These are phyloP conservation scores for Darevskia nairensis DNA, from an alignment of 2,797 vertebrate species.

Conservation along the genomic window DNA sequence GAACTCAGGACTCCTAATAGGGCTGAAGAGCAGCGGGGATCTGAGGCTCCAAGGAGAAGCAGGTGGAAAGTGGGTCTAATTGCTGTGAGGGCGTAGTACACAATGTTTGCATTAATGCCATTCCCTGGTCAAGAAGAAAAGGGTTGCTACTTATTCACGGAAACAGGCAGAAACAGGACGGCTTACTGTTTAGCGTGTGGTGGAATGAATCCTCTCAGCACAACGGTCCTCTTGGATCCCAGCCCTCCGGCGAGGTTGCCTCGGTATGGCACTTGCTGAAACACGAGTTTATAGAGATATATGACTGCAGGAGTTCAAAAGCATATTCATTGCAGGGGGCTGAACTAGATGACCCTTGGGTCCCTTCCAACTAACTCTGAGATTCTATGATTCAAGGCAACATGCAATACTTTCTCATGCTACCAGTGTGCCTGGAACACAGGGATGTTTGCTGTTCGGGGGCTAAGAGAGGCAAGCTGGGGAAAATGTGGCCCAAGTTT, in stretches of 20 bases:
- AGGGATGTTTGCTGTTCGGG: neutral
- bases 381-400: no score
- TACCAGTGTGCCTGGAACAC: no score
- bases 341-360: no score
- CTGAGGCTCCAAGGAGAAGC: neutral
- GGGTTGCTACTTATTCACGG: neutral
- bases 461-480: neutral
- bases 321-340: no score
- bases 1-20: neutral
- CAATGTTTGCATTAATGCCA: neutral
- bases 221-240: conserved; percentile 80
- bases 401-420: neutral
- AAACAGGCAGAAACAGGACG: no score
- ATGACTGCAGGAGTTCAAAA: neutral
- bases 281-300: neutral
- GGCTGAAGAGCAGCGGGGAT: neutral
- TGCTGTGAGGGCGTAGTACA: neutral
- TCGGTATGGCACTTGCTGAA: conserved; percentile 80
- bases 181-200: conserved; percentile 69
- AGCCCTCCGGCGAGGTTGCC: conserved; percentile 82
- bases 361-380: no score
- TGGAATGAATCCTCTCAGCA: conserved; percentile 82
- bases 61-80: neutral
- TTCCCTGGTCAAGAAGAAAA: neutral
- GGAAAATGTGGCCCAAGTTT: no score